A percentile compares a stretch with the other conserved stretches of the same genome.
These are phyloP conservation scores for Rhea pennata DNA, from an alignment of 2,113 vertebrate species.

Conservation along the genomic window DNA sequence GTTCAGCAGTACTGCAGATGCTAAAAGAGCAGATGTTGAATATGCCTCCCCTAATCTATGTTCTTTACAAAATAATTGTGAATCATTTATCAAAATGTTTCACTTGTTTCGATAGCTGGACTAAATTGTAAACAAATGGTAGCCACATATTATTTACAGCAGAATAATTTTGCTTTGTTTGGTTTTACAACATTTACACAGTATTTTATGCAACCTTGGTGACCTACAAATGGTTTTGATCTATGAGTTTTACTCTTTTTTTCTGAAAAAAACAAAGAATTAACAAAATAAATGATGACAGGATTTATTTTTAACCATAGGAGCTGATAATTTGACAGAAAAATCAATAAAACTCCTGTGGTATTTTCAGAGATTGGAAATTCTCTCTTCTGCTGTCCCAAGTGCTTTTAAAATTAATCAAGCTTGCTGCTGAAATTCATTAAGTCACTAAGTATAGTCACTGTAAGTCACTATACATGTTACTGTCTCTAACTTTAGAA, in stretches of 20 bases:
- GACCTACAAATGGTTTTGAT: conserved; percentile 30
- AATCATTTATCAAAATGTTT: conserved; percentile 38
- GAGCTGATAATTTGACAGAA: background rate
- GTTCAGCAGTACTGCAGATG: background rate
- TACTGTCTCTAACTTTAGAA: background rate
- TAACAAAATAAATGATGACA: conserved; percentile 14
- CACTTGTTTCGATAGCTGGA: conserved; percentile 56
- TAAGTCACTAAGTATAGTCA: background rate
- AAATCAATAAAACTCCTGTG: background rate
- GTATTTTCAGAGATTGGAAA: conserved; percentile 14
- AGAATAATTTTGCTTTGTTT: conserved; percentile 41
- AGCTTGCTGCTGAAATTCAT: background rate
- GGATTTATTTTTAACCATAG: conserved; percentile 3
- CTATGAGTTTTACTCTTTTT: background rate
- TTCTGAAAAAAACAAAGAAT: background rate
- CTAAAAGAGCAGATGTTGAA: background rate
- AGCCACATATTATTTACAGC: background rate
- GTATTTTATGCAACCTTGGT: conserved; percentile 33
- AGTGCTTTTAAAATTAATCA: background rate
- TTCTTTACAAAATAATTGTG: background rate
- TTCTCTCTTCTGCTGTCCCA: background rate
- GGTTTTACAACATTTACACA: conserved; percentile 36
- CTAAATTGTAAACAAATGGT: conserved; percentile 56
- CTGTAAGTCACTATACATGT: background rate
- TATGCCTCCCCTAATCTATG: background rate